phyloP scores from a whole-genome alignment of 2,113 vertebrate species.

The Catharus minimus region DNA sequence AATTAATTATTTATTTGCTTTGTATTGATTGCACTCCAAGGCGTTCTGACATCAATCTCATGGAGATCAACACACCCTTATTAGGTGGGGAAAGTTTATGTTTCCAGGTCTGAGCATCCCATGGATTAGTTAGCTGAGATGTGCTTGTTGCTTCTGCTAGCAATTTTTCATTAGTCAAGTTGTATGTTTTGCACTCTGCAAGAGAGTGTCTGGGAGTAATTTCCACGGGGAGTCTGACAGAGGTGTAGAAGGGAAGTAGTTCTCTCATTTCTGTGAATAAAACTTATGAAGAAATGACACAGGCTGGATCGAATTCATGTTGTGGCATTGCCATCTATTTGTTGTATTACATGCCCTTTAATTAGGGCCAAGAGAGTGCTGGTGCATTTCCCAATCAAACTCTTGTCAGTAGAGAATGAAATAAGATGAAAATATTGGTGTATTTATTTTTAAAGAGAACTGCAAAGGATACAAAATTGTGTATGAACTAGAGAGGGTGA shows the following conservation, averaged over 20 bases:
- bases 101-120: constrained; percentile 32
- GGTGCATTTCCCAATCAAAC: constrained; percentile 29
- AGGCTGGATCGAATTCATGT: not conserved
- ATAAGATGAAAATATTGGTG: not conserved
- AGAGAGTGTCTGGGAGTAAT: not conserved
- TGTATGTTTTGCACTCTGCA: not conserved
- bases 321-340: constrained; percentile 4
- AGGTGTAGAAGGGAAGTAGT: not conserved
- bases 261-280: constrained; percentile 1
- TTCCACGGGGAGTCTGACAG: constrained; percentile 11
- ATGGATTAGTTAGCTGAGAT: constrained; percentile 44
- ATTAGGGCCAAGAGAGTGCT: constrained; percentile 47
- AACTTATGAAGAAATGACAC: constrained; percentile 28
- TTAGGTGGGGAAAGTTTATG: constrained; percentile 56
- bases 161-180: constrained; percentile 15
- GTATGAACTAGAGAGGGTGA: constrained; percentile 3
- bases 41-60: constrained; percentile 47
- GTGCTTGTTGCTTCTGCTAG: constrained; percentile 50
- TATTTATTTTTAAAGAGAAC: constrained; percentile 23
- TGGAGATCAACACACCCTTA: constrained; percentile 49
- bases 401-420: not conserved
- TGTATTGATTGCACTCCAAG: constrained; percentile 60
- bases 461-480: not conserved
- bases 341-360: constrained; percentile 1
- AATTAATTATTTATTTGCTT: constrained; percentile 75